These are phyloP conservation scores for Huso huso DNA, from an alignment of 2,797 vertebrate genomes.

Conservation along the genomic window DNA sequence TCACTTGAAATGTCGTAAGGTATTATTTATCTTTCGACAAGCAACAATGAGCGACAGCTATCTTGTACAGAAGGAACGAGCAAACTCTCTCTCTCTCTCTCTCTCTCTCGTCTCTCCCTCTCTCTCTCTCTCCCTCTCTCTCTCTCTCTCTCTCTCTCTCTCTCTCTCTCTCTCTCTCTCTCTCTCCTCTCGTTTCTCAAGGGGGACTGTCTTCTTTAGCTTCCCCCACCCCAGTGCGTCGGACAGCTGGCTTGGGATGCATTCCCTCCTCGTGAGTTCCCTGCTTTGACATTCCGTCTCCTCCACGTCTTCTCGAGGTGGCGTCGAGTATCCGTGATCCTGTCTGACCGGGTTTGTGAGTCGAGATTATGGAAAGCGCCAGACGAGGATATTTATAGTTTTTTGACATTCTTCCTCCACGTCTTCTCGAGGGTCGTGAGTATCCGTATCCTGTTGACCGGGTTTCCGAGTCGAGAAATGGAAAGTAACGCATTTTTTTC, in stretches of 20 bases:
- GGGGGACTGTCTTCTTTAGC: background rate
- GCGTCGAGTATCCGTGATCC: background rate
- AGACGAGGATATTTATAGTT: background rate
- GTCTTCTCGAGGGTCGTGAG: too few relatives aligned
- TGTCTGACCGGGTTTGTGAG: too few relatives aligned
- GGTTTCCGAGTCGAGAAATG: too few relatives aligned
- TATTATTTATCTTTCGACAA: background rate
- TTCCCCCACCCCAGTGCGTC: background rate
- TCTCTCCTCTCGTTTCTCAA: background rate
- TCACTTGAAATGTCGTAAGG: too few relatives aligned
- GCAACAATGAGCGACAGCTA: too few relatives aligned
- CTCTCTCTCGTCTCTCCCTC: background rate
- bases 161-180: background rate
- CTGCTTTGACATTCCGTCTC: background rate
- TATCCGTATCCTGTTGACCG: too few relatives aligned
- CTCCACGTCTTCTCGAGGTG: slow-evolving; percentile 30
- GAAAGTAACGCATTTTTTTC: too few relatives aligned
- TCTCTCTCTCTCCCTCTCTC: background rate
- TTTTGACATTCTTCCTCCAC: too few relatives aligned
- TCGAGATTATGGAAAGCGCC: background rate
- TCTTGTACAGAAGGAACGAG: background rate
- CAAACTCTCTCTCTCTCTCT: slow-evolving; percentile 3
- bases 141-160: too few relatives aligned
- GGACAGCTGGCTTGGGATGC: background rate
- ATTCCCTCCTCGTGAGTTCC: too few relatives aligned